Evolutionary conservation across 2,113 vertebrate species (phyloP).

Genomic region (Amblyopsis rosae): DNA sequence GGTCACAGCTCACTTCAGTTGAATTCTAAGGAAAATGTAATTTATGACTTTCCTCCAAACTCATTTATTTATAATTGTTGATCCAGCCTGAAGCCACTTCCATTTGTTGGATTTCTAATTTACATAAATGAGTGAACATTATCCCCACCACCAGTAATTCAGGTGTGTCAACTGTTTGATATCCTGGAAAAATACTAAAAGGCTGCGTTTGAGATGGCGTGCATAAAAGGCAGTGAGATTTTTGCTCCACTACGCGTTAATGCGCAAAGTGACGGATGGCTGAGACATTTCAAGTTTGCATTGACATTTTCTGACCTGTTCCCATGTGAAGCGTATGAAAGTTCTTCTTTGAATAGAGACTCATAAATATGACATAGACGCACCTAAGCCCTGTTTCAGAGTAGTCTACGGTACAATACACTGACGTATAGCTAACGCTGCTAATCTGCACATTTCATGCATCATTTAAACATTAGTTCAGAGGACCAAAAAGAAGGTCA

Average conservation of each 20-base stretch:
- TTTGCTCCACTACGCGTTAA: slow-evolving; percentile 21
- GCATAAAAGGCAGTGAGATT: not conserved
- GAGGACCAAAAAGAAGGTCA: slow-evolving; percentile 60
- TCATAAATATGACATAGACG: slow-evolving; percentile 70
- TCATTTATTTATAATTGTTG: slow-evolving; percentile 62
- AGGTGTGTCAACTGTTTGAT: slow-evolving; percentile 7
- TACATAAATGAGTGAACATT: slow-evolving; percentile 63
- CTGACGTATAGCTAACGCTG: slow-evolving; percentile 64
- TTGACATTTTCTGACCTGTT: slow-evolving; percentile 72
- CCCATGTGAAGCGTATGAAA: slow-evolving; percentile 67
- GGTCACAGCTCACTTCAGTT: slow-evolving; percentile 67
- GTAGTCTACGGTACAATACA: slow-evolving; percentile 18
- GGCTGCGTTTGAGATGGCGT: not conserved
- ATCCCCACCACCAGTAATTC: slow-evolving; percentile 12
- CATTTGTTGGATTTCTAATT: slow-evolving; percentile 71
- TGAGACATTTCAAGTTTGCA: slow-evolving; percentile 59
- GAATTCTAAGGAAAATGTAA: slow-evolving; percentile 62
- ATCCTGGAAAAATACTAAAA: not conserved
- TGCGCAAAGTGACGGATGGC: slow-evolving; percentile 54
- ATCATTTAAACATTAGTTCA: slow-evolving; percentile 69
- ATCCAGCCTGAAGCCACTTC: slow-evolving; percentile 61
- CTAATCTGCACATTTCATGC: slow-evolving; percentile 72
- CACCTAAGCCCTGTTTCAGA: slow-evolving; percentile 60
- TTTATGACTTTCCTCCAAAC: slow-evolving; percentile 59
- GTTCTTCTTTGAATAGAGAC: slow-evolving; percentile 66